Base-by-base conservation (phyloP, 2,888 invertebrate species). In the Acanthoscelides obtectus region DNA sequence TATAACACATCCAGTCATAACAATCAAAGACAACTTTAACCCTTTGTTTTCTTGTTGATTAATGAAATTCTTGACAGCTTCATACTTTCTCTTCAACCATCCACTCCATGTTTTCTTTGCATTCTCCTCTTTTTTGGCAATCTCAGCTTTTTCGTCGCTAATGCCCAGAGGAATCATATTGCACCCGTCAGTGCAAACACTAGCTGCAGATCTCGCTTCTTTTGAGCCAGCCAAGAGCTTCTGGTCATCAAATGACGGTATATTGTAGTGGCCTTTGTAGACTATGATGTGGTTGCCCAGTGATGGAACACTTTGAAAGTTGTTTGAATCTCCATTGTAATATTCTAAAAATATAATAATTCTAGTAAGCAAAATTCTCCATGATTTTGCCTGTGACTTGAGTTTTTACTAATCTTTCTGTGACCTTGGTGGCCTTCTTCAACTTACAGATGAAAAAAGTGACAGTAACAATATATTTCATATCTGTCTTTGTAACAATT, bases 41-140 rank as follows among this genome's bases (percentile, higher is more conserved):
- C 89, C 91, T 80, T 92, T 91, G 81, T 93, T 93, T 77, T 94
- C 94, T 79, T 94, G 93, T 79, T 92, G 91, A 80, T 91, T 89
- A 0, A 93, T 84, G 93, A 93, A 94, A 17, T 86, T 79, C 75
- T 89, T 88, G 0, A 85, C 79, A 64, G 22, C 65, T 20, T 69
- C 70, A 71, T 78, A 79, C 21, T 72, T 72, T 12, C 45, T 66
- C 17, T 69, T 25, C 0, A 76, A 74, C 77, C 68, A 73, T 17
- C 22, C 20, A 63, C 12, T 21, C 63, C 22, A 64, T 17, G 19
- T 25, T 22, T 64, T 69, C 8, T 22, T 69, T 64, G 21, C 19
- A 64, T 12, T 64, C 4, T 64, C 63, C 20, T 68, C 68, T 68
- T 68, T 68, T 21, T 68, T 22, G 12, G 21, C 25, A n/a, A 22